A percentile compares a stretch with the other conserved stretches of the same genome.
Evolutionary conservation across 2,113 vertebrate genomes (phyloP).

Genomic region (Dipodomys stephensi): DNA sequence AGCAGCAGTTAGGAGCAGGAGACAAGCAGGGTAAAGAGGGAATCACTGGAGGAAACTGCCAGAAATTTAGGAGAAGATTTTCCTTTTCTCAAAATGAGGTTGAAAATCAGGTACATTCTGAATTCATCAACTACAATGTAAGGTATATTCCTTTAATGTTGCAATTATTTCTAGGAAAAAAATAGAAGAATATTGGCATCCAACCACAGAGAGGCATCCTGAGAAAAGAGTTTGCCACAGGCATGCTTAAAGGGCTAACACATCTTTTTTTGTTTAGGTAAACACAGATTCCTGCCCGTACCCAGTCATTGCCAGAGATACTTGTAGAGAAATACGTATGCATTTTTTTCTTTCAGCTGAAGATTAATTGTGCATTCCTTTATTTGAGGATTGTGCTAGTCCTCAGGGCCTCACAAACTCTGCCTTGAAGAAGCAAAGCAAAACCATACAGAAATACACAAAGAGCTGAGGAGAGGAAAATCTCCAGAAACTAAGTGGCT

Average conservation of each 20-base stretch:
- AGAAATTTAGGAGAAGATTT: background rate
- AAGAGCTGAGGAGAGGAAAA: background rate
- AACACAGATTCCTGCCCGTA: slow-evolving; percentile 31
- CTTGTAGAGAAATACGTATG: slow-evolving; percentile 54
- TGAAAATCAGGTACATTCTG: background rate
- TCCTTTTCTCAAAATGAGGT: background rate
- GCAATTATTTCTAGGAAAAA: slow-evolving; percentile 52
- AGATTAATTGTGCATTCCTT: slow-evolving; percentile 27
- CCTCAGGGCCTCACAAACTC: slow-evolving; percentile 47
- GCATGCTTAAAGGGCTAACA: background rate
- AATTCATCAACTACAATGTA: background rate
- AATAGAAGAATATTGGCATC: slow-evolving; percentile 18
- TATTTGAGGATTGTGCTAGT: slow-evolving; percentile 4
- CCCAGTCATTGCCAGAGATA: slow-evolving; percentile 33
- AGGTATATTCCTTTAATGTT: background rate
- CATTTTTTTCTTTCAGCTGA: slow-evolving; percentile 65
- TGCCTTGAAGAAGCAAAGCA: slow-evolving; percentile 33
- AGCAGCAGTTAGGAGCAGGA: background rate
- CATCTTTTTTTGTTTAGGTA: slow-evolving; percentile 58
- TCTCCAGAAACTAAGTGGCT: background rate
- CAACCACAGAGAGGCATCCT: background rate
- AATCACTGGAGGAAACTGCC: background rate
- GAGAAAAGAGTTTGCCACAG: slow-evolving; percentile 32
- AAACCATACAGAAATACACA: slow-evolving; percentile 12
- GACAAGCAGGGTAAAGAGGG: background rate